Evolutionary conservation across 2,113 vertebrate genomes (phyloP).

Genomic region (Orthonyx spaldingii): DNA sequence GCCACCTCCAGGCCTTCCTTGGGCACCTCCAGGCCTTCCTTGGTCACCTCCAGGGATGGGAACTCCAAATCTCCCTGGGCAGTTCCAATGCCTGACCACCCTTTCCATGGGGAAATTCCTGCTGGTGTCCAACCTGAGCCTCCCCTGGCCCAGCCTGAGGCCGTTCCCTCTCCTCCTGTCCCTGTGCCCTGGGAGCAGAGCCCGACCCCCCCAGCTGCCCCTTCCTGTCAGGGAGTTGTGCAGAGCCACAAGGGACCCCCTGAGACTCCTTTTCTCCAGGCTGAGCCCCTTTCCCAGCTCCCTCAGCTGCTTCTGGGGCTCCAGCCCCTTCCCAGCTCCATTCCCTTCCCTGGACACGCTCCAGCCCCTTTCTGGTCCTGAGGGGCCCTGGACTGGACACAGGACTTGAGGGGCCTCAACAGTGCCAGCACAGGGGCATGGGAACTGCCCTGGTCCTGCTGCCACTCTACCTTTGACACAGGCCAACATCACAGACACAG

Average conservation of each 20-base stretch:
- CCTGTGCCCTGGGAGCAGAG: not conserved
- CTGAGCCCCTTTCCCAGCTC: not conserved
- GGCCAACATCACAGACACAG: not conserved
- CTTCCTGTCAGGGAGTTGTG: not conserved
- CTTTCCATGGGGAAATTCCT: not conserved
- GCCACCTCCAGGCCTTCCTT: fast-evolving
- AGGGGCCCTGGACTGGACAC: not conserved
- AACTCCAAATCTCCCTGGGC: not conserved
- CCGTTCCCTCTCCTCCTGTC: not conserved
- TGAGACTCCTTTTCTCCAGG: not conserved
- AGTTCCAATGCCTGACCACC: fast-evolving
- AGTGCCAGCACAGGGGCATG: not conserved
- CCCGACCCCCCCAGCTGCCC: not conserved
- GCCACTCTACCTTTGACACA: not conserved
- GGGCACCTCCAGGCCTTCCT: not conserved
- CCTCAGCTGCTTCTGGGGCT: not conserved
- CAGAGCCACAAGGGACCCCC: not conserved
- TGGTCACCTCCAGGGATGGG: not conserved
- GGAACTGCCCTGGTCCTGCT: not conserved
- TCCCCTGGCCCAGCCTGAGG: not conserved
- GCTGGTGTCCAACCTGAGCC: fast-evolving
- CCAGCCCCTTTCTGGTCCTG: not conserved
- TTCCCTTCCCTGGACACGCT: not conserved
- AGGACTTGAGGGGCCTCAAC: not conserved
- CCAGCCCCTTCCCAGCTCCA: not conserved